Conservation (phyloP, 1,140 invertebrate species). For the Drosophila carrolli region DNA sequence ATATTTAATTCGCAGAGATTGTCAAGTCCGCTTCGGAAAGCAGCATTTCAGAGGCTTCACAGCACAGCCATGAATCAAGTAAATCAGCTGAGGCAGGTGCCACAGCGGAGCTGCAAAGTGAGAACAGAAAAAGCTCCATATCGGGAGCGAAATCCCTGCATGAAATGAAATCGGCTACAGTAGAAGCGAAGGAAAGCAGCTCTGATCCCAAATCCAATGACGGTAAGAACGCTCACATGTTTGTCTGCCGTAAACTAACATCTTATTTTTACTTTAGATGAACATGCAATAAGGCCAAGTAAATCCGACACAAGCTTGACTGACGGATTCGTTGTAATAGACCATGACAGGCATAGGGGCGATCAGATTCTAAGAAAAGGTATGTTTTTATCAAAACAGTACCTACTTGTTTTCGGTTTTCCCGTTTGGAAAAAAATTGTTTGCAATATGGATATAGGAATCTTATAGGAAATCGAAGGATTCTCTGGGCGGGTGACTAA, state of each 20-base stretch:
- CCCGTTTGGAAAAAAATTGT: too few species aligned
- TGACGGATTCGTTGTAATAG: conserved; percentile 94
- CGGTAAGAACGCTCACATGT: conserved; percentile 31
- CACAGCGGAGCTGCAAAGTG: conserved; percentile 27
- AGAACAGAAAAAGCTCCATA: conserved; percentile 75
- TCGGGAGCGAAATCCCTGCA: conserved; percentile 81
- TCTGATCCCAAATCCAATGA: conserved; percentile 56
- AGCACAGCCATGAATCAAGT: conserved; percentile 89
- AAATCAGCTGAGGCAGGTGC: conserved; percentile 88
- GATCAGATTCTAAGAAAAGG: conserved; percentile 88
- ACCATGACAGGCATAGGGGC: conserved; percentile 81
- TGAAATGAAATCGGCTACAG: conserved; percentile 81
- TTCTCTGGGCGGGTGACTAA: too few species aligned
- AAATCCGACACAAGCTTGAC: conserved; percentile 96
- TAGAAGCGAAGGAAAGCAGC: conserved; percentile 49
- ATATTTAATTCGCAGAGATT: conserved; percentile 74
- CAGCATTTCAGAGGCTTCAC: conserved; percentile 91
- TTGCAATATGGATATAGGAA: too few species aligned
- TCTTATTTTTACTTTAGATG: conserved; percentile 67
- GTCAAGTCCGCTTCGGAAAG: conserved; percentile 94
- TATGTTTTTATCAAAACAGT: conserved; percentile 12
- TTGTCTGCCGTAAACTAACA: neutral
- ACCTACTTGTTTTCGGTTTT: neutral
- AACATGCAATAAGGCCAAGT: conserved; percentile 88
- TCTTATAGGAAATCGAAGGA: too few species aligned